phyloP scores from a whole-genome alignment of 2,797 vertebrate species.

The Adrianichthys oophorus region DNA sequence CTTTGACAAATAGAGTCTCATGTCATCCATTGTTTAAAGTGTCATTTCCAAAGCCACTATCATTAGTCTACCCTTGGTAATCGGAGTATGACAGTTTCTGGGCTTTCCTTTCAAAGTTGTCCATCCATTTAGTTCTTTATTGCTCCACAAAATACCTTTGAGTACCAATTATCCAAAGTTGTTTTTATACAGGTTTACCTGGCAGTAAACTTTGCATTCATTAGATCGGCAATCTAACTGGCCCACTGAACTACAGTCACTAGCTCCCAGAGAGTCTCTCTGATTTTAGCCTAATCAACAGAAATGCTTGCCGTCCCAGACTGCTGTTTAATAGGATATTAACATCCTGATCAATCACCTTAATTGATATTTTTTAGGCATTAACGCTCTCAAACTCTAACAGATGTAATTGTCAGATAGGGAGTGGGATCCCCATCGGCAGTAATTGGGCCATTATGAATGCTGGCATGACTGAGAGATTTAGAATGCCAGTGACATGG shows the following conservation, averaged over 20 bases:
- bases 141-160: constrained; percentile 40
- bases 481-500: constrained; percentile 71
- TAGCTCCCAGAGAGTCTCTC: constrained; percentile 56
- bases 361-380: constrained; percentile 85
- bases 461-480: constrained; percentile 78
- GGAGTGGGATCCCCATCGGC: constrained; percentile 77
- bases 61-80: constrained; percentile 28
- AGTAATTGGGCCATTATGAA: constrained; percentile 84
- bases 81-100: constrained; percentile 3
- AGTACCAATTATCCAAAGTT: constrained; percentile 58
- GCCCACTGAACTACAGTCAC: constrained; percentile 64
- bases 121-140: constrained; percentile 33
- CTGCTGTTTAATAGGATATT: constrained; percentile 81
- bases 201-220: constrained; percentile 64
- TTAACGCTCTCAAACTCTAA: constrained; percentile 80
- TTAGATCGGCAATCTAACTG: constrained; percentile 62
- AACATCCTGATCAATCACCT: constrained; percentile 84
- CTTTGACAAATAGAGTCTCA: constrained; percentile 29
- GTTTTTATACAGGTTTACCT: constrained; percentile 65
- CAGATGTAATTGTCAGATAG: constrained; percentile 83
- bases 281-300: constrained; percentile 78
- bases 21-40: constrained; percentile 35
- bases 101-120: constrained; percentile 23
- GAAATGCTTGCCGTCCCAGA: constrained; percentile 66
- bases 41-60: constrained; percentile 9